Percentiles rank a stretch among this genome's conserved stretches.
Conservation (phyloP, 1,140 invertebrate genomes). For the Dendrolimus kikuchii region DNA sequence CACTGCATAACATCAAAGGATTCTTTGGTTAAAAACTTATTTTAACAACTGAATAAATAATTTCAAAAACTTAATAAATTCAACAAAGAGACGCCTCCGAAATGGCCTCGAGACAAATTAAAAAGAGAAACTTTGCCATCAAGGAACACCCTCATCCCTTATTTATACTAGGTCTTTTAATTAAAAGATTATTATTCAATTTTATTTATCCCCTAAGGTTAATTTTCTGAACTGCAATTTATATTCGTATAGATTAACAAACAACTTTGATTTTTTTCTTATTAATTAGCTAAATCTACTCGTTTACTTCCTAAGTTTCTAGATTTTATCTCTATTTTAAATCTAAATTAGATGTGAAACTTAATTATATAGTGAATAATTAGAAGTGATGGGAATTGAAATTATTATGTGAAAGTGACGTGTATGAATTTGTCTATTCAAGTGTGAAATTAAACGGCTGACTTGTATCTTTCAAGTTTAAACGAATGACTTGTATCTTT, state of each 20-base stretch:
- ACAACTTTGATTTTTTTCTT: slow-evolving; percentile 63
- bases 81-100: slow-evolving; percentile 20
- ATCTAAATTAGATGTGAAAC: slow-evolving; percentile 22
- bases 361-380: no score
- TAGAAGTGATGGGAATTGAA: no score
- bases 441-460: no score
- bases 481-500: no score
- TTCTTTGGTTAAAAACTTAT: no score
- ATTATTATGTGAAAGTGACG: no score
- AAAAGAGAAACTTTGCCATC: slow-evolving; percentile 37
- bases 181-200: slow-evolving; percentile 50
- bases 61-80: slow-evolving; percentile 15
- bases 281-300: slow-evolving; percentile 54
- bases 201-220: slow-evolving; percentile 58
- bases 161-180: slow-evolving; percentile 52
- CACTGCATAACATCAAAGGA: no score
- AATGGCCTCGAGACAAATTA: slow-evolving; percentile 10
- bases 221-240: slow-evolving; percentile 67
- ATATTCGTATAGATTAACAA: slow-evolving; percentile 64
- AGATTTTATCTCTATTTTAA: slow-evolving; percentile 36
- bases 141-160: slow-evolving; percentile 26
- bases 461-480: no score
- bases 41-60: not conserved
- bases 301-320: slow-evolving; percentile 45
- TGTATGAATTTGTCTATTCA: no score